Conservation (phyloP, 2,888 invertebrate species). For the Frankliniella fusca region DNA sequence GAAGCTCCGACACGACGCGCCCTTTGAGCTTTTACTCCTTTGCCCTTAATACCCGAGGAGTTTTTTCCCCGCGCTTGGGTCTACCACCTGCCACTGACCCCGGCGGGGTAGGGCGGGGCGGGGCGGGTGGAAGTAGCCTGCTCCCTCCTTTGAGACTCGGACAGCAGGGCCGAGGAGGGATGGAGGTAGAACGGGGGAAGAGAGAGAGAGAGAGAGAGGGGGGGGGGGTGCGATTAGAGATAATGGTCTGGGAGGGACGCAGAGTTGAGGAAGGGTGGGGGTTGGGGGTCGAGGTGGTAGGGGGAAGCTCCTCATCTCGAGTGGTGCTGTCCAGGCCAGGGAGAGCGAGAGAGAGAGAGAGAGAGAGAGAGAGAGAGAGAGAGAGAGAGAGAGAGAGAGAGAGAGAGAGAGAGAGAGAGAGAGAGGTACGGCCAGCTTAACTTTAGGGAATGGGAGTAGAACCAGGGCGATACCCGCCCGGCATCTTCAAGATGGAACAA, state of each 20-base stretch:
- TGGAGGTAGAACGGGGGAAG: no score
- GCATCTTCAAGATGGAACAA: no score
- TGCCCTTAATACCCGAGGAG: background rate
- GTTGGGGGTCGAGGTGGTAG: background rate
- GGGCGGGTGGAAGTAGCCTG: background rate
- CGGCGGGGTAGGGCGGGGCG: no score
- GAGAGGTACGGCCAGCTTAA: no score
- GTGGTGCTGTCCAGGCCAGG: background rate
- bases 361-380: conserved; percentile 1
- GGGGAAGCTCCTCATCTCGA: background rate
- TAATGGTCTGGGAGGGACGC: background rate
- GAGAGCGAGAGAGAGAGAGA: background rate
- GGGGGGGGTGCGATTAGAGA: background rate
- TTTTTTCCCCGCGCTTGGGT: background rate
- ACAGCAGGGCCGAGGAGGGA: background rate
- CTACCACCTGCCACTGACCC: background rate
- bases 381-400: background rate
- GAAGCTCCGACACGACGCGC: background rate
- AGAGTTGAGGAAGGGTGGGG: background rate
- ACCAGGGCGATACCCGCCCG: no score
- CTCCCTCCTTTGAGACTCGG: background rate
- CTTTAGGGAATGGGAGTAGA: no score
- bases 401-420: background rate
- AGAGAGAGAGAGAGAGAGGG: no score
- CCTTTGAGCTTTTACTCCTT: background rate